A percentile compares a stretch with the other conserved stretches of the same genome.
phyloP scores from a whole-genome alignment of 35 echinoderm and acorn worm species.

The Ophiothrix spiculata region DNA sequence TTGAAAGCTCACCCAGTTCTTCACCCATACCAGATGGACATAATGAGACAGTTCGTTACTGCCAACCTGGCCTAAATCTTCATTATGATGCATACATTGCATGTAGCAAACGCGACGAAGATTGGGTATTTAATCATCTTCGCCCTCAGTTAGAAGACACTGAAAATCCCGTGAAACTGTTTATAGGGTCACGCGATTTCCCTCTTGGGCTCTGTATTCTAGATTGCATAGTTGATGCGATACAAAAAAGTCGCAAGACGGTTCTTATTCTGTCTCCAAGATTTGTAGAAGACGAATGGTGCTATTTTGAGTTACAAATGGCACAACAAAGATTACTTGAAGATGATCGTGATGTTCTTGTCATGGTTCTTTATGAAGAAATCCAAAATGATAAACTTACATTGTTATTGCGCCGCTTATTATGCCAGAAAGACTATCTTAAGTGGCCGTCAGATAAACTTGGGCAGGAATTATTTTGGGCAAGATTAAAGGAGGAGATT shows the following conservation, averaged over 20 bases:
- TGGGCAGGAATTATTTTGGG: constrained; percentile 5
- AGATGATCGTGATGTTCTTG: background rate
- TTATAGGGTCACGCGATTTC: background rate
- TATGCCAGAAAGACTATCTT: background rate
- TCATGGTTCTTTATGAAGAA: background rate
- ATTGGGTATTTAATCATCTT: background rate
- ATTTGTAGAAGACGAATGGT: background rate
- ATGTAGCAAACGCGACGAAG: background rate
- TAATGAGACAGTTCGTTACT: too few species aligned
- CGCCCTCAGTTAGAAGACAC: background rate
- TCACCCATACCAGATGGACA: too few species aligned
- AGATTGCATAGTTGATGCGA: background rate
- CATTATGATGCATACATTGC: background rate
- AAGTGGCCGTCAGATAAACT: background rate
- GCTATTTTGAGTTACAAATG: background rate
- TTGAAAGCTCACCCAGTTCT: background rate
- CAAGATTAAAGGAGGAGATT: background rate
- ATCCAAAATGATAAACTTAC: background rate
- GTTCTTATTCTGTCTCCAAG: background rate
- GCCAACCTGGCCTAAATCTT: background rate
- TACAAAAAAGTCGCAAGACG: background rate
- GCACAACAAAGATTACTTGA: background rate
- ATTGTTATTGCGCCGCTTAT: background rate
- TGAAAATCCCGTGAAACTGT: background rate
- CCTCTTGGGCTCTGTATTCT: background rate